phyloP scores from a whole-genome alignment of 2,113 vertebrate genomes.

The Ondatra zibethicus region DNA sequence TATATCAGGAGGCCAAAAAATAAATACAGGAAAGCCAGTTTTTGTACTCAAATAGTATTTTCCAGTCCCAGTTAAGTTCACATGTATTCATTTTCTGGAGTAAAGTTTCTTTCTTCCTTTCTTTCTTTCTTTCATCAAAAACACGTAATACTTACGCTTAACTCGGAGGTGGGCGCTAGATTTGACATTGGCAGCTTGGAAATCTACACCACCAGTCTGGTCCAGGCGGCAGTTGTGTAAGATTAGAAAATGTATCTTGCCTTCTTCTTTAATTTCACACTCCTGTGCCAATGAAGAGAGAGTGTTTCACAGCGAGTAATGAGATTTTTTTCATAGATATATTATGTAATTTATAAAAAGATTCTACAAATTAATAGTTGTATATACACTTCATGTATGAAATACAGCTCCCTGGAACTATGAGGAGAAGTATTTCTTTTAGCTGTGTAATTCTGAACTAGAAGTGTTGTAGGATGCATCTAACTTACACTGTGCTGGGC shows the following conservation, averaged over 20 bases:
- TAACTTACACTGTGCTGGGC: neutral
- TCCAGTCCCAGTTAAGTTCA: slow-evolving; percentile 41
- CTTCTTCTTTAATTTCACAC: slow-evolving; percentile 97
- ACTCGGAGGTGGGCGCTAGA: slow-evolving; percentile 96
- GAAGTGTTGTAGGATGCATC: neutral
- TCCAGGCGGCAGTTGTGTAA: slow-evolving; percentile 94
- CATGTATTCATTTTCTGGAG: neutral
- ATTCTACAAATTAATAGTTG: neutral
- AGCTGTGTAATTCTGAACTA: neutral
- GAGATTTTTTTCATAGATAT: neutral
- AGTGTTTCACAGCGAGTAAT: neutral
- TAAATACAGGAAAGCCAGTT: slow-evolving; percentile 30
- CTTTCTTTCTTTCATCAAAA: neutral
- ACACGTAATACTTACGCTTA: slow-evolving; percentile 90
- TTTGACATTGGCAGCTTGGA: slow-evolving; percentile 97
- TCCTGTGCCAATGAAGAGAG: slow-evolving; percentile 87
- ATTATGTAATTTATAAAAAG: neutral
- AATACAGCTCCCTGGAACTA: neutral
- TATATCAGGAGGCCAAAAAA: neutral
- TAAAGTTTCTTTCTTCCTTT: neutral
- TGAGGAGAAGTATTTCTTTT: neutral
- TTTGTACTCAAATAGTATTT: neutral
- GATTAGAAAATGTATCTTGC: slow-evolving; percentile 91
- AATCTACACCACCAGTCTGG: slow-evolving; percentile 95
- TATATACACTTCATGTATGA: neutral